A percentile compares a stretch with the other conserved stretches of the same genome.
Evolutionary conservation across 2,113 vertebrate genomes (phyloP).

Genomic region (Muntiacus reevesi): DNA sequence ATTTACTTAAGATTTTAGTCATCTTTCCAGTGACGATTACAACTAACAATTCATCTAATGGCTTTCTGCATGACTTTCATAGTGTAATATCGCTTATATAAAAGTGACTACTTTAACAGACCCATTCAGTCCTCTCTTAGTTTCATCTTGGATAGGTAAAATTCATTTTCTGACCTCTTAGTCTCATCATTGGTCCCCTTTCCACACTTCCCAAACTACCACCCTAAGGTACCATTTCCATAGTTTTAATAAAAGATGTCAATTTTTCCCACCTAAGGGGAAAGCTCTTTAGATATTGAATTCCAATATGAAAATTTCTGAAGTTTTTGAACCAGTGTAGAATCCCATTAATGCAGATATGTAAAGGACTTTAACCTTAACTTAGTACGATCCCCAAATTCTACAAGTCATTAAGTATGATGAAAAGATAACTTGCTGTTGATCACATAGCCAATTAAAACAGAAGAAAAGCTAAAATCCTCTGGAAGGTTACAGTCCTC

Average conservation of each 20-base stretch:
- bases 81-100: background rate
- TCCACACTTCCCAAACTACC: background rate
- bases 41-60: background rate
- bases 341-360: background rate
- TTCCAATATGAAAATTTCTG: background rate
- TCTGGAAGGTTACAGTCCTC: fast-evolving
- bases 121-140: background rate
- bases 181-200: background rate
- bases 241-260: background rate
- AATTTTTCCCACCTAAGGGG: background rate
- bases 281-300: background rate
- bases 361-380: background rate
- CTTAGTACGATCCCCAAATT: background rate
- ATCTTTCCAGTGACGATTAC: background rate
- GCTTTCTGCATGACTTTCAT: background rate
- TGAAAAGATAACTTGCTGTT: background rate
- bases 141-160: background rate
- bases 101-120: background rate
- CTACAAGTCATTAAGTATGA: background rate
- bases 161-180: background rate
- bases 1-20: background rate
- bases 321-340: background rate
- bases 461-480: background rate
- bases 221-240: background rate
- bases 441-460: background rate